phyloP scores from a whole-genome alignment of 2,113 vertebrate genomes.

The Maccullochella peelii region DNA sequence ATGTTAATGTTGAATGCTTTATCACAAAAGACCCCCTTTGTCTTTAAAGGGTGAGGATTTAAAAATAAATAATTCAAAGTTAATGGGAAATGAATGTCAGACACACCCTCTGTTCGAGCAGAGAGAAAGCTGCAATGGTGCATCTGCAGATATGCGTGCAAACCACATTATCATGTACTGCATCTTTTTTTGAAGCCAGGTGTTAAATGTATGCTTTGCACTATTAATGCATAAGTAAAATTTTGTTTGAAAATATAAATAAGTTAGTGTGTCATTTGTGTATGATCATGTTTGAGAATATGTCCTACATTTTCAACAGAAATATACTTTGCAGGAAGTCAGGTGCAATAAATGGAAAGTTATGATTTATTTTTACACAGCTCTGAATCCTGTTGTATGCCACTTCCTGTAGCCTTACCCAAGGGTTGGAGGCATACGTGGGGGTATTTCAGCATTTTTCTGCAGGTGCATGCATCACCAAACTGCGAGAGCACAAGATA shows the following conservation, averaged over 20 bases:
- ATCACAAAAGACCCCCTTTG: neutral
- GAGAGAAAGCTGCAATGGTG: conserved; percentile 34
- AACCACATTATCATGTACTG: neutral
- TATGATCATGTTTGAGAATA: conserved; percentile 14
- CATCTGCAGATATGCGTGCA: conserved; percentile 43
- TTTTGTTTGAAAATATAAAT: neutral
- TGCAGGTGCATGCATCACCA: conserved; percentile 52
- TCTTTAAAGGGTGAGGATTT: conserved; percentile 1
- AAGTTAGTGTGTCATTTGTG: neutral
- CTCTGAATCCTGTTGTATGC: conserved; percentile 37
- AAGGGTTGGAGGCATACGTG: neutral
- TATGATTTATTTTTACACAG: conserved; percentile 36
- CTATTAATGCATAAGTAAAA: neutral
- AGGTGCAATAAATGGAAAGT: conserved; percentile 67
- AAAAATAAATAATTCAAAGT: conserved; percentile 4
- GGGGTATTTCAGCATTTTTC: conserved; percentile 14
- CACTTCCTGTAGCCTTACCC: conserved; percentile 71
- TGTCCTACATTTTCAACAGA: neutral
- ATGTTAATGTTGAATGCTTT: neutral
- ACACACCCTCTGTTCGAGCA: conserved; percentile 47
- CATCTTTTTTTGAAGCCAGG: neutral
- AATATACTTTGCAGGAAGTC: conserved; percentile 49
- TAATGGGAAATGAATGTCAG: conserved; percentile 12
- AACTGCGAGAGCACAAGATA: conserved; percentile 4
- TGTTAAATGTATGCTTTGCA: neutral